These are phyloP conservation scores for Ceratina calcarata DNA, from an alignment of 1,140 invertebrate species.

Conservation along the genomic window DNA sequence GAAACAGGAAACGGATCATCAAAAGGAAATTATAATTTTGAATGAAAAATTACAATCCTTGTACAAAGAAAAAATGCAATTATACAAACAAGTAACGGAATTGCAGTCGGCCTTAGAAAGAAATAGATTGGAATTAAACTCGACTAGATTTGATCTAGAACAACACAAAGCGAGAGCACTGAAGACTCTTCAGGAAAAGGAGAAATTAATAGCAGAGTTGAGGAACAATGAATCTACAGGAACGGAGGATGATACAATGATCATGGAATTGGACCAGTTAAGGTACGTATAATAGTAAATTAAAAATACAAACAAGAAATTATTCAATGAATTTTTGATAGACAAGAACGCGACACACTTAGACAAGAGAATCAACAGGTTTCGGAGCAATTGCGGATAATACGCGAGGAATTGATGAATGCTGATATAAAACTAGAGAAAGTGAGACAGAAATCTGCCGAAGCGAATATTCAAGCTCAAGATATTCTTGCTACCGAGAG, in stretches of 20 bases:
- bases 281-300: conserved; percentile 64
- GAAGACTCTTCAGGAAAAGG: conserved; percentile 89
- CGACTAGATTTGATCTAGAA: conserved; percentile 83
- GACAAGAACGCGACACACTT: conserved; percentile 83
- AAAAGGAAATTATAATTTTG: conserved; percentile 72
- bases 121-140: conserved; percentile 82
- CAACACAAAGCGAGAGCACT: conserved; percentile 87
- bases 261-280: conserved; percentile 79
- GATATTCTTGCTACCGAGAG: conserved; percentile 82
- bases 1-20: conserved; percentile 72
- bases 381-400: conserved; percentile 80
- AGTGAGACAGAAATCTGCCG: conserved; percentile 71
- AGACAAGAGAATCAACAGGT: conserved; percentile 83
- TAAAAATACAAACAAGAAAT: neutral
- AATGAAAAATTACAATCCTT: conserved; percentile 71
- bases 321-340: conserved; percentile 48
- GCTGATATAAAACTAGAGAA: conserved; percentile 78
- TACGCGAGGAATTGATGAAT: conserved; percentile 81
- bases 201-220: conserved; percentile 86
- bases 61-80: conserved; percentile 70
- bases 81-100: conserved; percentile 74
- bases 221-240: conserved; percentile 75
- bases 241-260: conserved; percentile 72
- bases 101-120: conserved; percentile 80
- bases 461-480: conserved; percentile 78